phyloP scores from a whole-genome alignment of 2,888 invertebrate species.

The Lysandra bellargus region DNA sequence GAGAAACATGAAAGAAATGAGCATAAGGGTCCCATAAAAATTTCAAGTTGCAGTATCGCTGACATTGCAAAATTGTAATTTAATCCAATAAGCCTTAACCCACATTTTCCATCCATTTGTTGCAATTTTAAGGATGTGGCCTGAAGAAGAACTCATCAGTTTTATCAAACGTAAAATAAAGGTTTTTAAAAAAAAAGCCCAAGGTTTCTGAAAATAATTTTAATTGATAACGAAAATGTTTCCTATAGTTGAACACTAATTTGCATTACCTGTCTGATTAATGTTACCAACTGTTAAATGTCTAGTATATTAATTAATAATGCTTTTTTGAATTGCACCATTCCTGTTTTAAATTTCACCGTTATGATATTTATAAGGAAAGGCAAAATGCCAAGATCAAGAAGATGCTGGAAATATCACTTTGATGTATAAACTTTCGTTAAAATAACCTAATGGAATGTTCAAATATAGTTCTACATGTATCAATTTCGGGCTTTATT shows the following conservation, averaged over 20 bases:
- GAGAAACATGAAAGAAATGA: neutral
- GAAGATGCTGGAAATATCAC: neutral
- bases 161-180: neutral
- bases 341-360: neutral
- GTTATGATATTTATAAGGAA: neutral
- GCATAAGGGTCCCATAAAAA: neutral
- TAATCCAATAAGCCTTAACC: neutral
- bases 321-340: neutral
- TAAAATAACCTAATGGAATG: neutral
- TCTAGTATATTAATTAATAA: neutral
- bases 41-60: neutral
- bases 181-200: neutral
- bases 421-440: neutral
- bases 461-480: no score
- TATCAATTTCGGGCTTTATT: neutral
- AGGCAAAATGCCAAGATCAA: constrained; percentile 7
- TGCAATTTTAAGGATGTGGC: neutral
- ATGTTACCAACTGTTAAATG: neutral
- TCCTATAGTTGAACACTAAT: neutral
- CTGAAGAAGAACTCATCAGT: neutral
- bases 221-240: neutral
- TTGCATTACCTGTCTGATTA: neutral
- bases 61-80: neutral
- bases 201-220: neutral
- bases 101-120: neutral